Evolutionary conservation across 1,140 invertebrate genomes (phyloP), one percentile per base, ranked within the genome.

Genomic region (Platyura marginata): DNA sequence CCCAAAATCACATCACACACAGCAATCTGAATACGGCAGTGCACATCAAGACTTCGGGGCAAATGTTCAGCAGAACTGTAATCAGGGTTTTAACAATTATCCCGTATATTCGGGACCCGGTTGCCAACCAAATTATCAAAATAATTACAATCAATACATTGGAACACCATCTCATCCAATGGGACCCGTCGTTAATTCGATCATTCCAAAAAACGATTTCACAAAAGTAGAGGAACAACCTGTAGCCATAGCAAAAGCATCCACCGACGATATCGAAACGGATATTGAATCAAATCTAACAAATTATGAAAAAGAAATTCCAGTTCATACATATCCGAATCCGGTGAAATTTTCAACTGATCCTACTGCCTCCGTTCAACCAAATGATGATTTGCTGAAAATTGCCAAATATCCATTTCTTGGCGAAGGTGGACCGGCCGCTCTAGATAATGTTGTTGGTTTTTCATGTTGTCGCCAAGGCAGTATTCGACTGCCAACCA

Each of bases 381-480:
- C 36, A 56, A 48, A 51, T 54, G 2, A 19, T 57, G 11, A 53
- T 21, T 10, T 9, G n/a, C 16, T 20, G 3, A 18, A 38, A 38
- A 38, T 18, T 20, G 18, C n/a, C 11, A 63, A 65, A 0, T 75
- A 74, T 51, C 51, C 71, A 33, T 82, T 71, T 53, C 58, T 69
- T 29, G 77, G 77, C 2, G 77, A 80, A 29, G 75, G 75, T 6
- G 75, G 75, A 3, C 74, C 77, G 16, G 68, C 63, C 3, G 61
- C 63, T 38, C 63, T 78, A 11, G 71, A 66, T 42, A 40, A 50
- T 8, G 3, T 49, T 5, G 53, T 50, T 42, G 78, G 76, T 2
- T 75, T 77, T 18, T 77, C 76, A 48, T 80, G 77, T 47, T 80
- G 77, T 57, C 67, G 77, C 33, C 69, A 75, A 53, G 77, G 75